Evolutionary conservation across 2,797 vertebrate genomes (phyloP).

Genomic region (Diceros bicornis): DNA sequence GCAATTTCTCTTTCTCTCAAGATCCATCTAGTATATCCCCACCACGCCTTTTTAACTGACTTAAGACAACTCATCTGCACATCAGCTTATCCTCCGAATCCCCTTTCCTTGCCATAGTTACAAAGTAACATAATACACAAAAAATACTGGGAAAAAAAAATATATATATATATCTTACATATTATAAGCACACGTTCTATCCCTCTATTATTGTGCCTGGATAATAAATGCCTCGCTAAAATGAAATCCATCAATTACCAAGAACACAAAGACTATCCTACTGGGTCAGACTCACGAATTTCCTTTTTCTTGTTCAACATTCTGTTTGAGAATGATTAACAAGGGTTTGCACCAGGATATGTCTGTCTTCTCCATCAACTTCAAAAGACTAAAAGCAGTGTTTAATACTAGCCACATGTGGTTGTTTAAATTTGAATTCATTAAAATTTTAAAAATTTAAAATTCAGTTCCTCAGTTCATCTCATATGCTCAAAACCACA

Average conservation of each 20-base stretch:
- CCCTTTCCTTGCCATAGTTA: background rate
- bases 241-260: constrained; percentile 24
- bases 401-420: background rate
- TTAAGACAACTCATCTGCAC: background rate
- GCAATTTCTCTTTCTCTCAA: constrained; percentile 7
- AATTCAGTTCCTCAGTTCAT: constrained; percentile 6
- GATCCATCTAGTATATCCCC: background rate
- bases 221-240: constrained; percentile 5
- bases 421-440: background rate
- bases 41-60: background rate
- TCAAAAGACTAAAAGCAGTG: background rate
- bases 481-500: background rate
- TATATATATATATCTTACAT: background rate
- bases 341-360: background rate
- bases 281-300: background rate
- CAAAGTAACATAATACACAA: background rate
- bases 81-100: background rate
- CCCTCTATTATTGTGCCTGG: background rate
- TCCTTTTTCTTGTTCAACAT: constrained; percentile 29
- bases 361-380: background rate
- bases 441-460: constrained; percentile 24
- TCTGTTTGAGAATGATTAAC: background rate
- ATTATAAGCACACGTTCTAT: background rate
- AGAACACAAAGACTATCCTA: constrained; percentile 7
- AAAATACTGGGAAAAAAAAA: no score